Evolutionary conservation across 2,113 vertebrate genomes (phyloP).

Genomic region (Gopherus flavomarginatus): DNA sequence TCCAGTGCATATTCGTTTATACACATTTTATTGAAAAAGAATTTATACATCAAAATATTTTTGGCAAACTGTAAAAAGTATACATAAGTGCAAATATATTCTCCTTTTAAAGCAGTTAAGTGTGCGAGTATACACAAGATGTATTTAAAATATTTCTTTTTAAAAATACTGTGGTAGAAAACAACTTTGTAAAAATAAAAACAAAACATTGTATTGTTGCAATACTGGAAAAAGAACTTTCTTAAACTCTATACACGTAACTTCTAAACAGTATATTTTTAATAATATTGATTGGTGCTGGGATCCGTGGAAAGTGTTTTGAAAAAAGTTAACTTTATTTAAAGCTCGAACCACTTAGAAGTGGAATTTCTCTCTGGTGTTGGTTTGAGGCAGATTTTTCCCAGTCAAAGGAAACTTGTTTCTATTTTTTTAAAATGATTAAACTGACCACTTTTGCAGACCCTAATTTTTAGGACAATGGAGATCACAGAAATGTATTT

Average conservation of each 20-base stretch:
- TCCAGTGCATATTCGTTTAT: constrained; percentile 77
- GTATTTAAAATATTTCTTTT: constrained; percentile 78
- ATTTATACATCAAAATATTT: constrained; percentile 88
- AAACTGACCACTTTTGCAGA: constrained; percentile 34
- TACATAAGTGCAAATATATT: constrained; percentile 97
- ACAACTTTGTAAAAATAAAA: constrained; percentile 72
- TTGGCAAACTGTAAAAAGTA: constrained; percentile 86
- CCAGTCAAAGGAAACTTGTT: constrained; percentile 34
- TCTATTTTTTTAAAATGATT: not conserved
- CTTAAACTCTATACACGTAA: constrained; percentile 65
- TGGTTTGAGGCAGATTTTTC: constrained; percentile 51
- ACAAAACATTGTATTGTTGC: constrained; percentile 69
- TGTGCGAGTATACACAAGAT: constrained; percentile 85
- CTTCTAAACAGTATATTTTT: constrained; percentile 67
- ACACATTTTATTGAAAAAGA: constrained; percentile 91
- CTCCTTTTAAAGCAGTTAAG: constrained; percentile 87
- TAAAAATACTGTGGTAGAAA: constrained; percentile 82
- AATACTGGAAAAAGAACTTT: constrained; percentile 65
- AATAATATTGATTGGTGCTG: constrained; percentile 67
- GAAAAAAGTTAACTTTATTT: not conserved
- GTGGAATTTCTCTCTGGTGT: constrained; percentile 25
- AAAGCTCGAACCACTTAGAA: constrained; percentile 9
- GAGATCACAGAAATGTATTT: constrained; percentile 15
- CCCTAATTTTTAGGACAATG: constrained; percentile 38
- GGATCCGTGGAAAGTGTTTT: constrained; percentile 45